Percentiles rank a stretch among this genome's conserved stretches.
Conservation (phyloP, 53 echinoderm and acorn worm species). For the Actinopyga echinites region DNA sequence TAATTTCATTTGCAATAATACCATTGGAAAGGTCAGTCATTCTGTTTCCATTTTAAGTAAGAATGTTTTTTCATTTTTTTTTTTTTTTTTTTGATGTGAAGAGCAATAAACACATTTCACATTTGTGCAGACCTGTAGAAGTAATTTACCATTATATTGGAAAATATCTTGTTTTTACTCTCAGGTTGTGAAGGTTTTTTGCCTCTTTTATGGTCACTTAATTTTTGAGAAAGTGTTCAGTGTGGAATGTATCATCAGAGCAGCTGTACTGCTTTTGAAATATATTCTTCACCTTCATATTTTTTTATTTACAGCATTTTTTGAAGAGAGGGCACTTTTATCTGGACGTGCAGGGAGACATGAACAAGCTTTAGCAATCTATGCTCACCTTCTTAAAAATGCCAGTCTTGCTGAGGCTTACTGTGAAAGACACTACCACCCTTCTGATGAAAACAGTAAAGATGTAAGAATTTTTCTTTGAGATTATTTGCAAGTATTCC, state of each 20-base stretch:
- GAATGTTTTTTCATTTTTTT: too few species aligned
- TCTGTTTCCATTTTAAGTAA: too few species aligned
- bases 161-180: too few species aligned
- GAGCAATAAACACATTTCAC: too few species aligned
- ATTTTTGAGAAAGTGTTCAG: background rate
- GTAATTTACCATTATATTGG: too few species aligned
- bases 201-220: background rate
- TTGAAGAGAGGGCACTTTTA: constrained; percentile 88
- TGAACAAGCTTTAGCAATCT: constrained; percentile 93
- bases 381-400: constrained; percentile 91
- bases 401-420: constrained; percentile 85
- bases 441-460: constrained; percentile 63
- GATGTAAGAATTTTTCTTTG: constrained; percentile 53
- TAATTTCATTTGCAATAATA: background rate
- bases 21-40: background rate
- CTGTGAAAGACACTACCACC: constrained; percentile 62
- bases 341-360: constrained; percentile 84
- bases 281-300: background rate
- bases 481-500: background rate
- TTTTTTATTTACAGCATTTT: constrained; percentile 67
- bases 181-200: too few species aligned
- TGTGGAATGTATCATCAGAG: background rate
- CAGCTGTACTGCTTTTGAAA: background rate
- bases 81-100: too few species aligned
- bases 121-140: too few species aligned